Conservation (phyloP, 2,113 vertebrate genomes). For the Arizona elegans region DNA sequence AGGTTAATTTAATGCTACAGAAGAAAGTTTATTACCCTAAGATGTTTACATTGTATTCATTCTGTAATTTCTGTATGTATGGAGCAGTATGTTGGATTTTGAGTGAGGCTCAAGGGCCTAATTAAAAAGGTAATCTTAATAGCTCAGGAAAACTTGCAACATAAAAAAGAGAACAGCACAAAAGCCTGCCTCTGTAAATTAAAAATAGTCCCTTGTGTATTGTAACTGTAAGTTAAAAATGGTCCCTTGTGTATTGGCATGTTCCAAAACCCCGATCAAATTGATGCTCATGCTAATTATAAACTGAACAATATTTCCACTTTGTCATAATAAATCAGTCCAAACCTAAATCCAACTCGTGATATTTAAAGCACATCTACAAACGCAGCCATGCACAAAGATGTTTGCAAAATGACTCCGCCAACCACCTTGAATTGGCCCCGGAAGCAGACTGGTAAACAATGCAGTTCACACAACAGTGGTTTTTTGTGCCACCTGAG, state of each 20-base stretch:
- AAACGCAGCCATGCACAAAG: neutral
- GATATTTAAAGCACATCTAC: neutral
- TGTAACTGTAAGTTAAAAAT: neutral
- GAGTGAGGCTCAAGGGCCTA: neutral
- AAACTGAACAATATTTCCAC: neutral
- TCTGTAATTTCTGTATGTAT: neutral
- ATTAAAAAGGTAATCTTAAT: neutral
- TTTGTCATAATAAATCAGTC: neutral
- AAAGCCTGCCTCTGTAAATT: neutral
- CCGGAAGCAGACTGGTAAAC: neutral
- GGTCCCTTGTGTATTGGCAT: neutral
- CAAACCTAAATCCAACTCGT: neutral
- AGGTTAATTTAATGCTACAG: neutral
- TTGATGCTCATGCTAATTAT: neutral
- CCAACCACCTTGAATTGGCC: neutral
- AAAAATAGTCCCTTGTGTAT: neutral
- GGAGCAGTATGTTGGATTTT: neutral
- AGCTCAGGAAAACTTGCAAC: neutral
- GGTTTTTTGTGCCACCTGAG: neutral
- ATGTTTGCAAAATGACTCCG: neutral
- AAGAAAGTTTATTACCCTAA: neutral
- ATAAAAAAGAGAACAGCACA: neutral
- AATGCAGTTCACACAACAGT: neutral
- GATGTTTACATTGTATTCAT: neutral
- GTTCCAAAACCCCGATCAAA: neutral